Percentiles rank a stretch among this genome's conserved stretches.
These are phyloP conservation scores for Parasteatoda lunata DNA, from an alignment of 2,888 invertebrate species.

Conservation along the genomic window DNA sequence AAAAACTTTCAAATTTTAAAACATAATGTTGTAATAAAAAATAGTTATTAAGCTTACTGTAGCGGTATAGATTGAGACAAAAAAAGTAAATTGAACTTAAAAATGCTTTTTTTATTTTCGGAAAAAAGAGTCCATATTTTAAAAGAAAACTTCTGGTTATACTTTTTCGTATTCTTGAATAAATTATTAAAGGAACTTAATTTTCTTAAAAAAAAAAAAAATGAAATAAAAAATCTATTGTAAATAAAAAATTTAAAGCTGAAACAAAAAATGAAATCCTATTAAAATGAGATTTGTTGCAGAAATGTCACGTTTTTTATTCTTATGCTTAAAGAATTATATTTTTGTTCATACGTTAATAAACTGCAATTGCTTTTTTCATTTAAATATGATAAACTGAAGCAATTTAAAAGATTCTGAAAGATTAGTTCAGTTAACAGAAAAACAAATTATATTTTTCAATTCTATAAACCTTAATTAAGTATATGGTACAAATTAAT, in stretches of 20 bases:
- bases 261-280: too few relatives aligned
- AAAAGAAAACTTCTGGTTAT: too few relatives aligned
- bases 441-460: too few relatives aligned
- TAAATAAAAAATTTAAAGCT: too few relatives aligned
- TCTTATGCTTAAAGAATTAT: constrained; percentile 9
- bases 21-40: constrained; percentile 33
- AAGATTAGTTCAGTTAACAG: too few relatives aligned
- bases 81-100: constrained; percentile 1
- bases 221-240: too few relatives aligned
- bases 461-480: too few relatives aligned
- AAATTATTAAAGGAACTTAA: background rate
- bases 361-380: constrained; percentile 12
- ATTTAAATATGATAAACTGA: background rate
- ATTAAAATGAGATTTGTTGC: background rate
- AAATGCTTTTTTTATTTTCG: constrained; percentile 4
- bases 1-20: constrained; percentile 50
- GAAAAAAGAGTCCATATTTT: background rate
- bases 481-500: too few relatives aligned
- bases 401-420: background rate
- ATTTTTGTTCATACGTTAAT: constrained; percentile 9
- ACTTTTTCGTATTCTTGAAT: background rate
- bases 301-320: constrained; percentile 1
- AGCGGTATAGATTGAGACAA: background rate
- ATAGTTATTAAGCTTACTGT: background rate
- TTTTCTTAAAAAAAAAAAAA: background rate